A percentile compares a stretch with the other conserved stretches of the same genome.
These are phyloP conservation scores for Ptilodon capucinus DNA, from an alignment of 2,888 invertebrate species.

Conservation along the genomic window DNA sequence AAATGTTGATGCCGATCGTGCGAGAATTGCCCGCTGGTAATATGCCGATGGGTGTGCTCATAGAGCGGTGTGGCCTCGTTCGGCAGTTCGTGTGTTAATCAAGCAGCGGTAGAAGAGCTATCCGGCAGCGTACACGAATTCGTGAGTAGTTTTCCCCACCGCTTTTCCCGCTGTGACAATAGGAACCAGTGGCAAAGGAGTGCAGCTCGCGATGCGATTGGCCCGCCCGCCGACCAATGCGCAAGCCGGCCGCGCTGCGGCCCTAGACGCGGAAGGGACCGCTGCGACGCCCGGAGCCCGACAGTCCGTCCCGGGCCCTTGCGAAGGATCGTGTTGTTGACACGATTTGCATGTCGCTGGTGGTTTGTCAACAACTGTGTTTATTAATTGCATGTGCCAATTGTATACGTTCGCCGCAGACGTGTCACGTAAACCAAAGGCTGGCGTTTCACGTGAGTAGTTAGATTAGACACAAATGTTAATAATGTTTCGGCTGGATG, in stretches of 20 bases:
- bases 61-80: slow-evolving; percentile 62
- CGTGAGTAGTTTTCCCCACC: slow-evolving; percentile 68
- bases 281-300: slow-evolving; percentile 42
- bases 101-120: slow-evolving; percentile 57
- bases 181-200: slow-evolving; percentile 55
- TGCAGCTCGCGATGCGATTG: slow-evolving; percentile 53
- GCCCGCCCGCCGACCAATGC: slow-evolving; percentile 59
- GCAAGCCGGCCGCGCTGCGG: slow-evolving; percentile 43
- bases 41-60: slow-evolving; percentile 58
- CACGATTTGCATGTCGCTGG: slow-evolving; percentile 49
- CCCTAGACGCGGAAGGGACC: slow-evolving; percentile 73
- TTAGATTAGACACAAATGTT: slow-evolving; percentile 42
- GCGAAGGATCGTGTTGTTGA: slow-evolving; percentile 57
- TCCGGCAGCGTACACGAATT: slow-evolving; percentile 54
- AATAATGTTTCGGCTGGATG: slow-evolving; percentile 39
- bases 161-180: slow-evolving; percentile 57
- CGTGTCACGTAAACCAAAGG: slow-evolving; percentile 43
- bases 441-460: slow-evolving; percentile 67
- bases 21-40: no score
- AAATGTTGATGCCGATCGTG: no score
- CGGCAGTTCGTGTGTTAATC: slow-evolving; percentile 56
- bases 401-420: slow-evolving; percentile 43
- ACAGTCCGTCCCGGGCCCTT: slow-evolving; percentile 75
- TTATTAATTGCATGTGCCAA: slow-evolving; percentile 50
- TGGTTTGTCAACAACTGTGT: slow-evolving; percentile 62